A percentile compares a stretch with the other conserved stretches of the same genome.
Evolutionary conservation across 2,888 invertebrate genomes (phyloP).

Genomic region (Rhaphigaster nebulosa): DNA sequence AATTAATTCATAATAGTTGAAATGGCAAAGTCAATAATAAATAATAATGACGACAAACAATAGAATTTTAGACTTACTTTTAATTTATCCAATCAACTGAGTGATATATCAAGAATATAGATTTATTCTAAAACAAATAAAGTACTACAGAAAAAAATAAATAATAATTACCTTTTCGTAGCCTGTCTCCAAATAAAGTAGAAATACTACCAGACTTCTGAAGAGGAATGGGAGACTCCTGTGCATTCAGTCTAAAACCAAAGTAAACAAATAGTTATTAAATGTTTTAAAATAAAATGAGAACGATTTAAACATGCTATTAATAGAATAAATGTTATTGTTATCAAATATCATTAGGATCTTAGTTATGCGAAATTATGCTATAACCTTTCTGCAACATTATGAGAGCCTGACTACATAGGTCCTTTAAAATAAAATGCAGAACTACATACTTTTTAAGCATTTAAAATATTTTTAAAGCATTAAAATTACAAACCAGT

Average conservation of each 20-base stretch:
- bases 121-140: not conserved
- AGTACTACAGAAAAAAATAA: not conserved
- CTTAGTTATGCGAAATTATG: no score
- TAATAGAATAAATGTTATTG: not conserved
- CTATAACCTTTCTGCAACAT: not conserved
- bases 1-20: not conserved
- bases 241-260: conserved; percentile 59
- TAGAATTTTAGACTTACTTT: not conserved
- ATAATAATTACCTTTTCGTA: conserved; percentile 72
- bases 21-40: not conserved
- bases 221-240: conserved; percentile 67
- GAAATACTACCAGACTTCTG: conserved; percentile 75
- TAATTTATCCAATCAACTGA: not conserved
- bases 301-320: not conserved
- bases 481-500: not conserved
- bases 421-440: not conserved
- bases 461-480: no score
- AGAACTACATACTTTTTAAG: not conserved
- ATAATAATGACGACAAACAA: not conserved
- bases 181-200: conserved; percentile 76
- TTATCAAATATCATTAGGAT: no score
- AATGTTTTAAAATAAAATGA: not conserved
- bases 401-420: not conserved
- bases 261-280: not conserved
- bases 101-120: not conserved